Conservation (phyloP, 2,113 vertebrate species). For the Ovibos moschatus region DNA sequence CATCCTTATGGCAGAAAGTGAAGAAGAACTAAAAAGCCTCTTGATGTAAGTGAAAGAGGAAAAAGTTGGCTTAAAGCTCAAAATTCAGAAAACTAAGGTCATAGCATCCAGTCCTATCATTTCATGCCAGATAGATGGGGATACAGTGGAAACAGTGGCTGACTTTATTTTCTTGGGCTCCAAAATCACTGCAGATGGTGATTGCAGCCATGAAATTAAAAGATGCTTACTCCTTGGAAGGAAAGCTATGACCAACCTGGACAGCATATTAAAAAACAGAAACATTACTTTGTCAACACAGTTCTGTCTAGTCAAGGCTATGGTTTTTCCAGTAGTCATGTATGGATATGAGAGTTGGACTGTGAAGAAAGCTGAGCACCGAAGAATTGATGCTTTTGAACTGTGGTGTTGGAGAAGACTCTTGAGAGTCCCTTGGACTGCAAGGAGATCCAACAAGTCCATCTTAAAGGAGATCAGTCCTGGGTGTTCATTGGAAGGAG, state of each 20-base stretch:
- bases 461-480: neutral
- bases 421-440: neutral
- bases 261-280: neutral
- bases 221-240: neutral
- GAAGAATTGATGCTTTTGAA: neutral
- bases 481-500: neutral
- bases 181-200: neutral
- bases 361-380: neutral
- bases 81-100: neutral
- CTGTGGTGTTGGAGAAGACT: neutral
- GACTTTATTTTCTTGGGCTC: fast-evolving
- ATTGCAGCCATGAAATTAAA: neutral
- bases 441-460: neutral
- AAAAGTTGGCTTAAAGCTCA: neutral
- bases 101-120: neutral
- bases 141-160: neutral
- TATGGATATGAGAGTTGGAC: neutral
- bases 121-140: neutral
- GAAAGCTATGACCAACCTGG: neutral
- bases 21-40: too few relatives aligned
- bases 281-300: neutral
- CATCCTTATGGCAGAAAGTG: too few relatives aligned
- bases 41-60: neutral
- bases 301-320: neutral
- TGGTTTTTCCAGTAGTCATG: neutral